Evolutionary conservation across 2,888 invertebrate genomes (phyloP).

Genomic region (Pachymerium ferrugineum): DNA sequence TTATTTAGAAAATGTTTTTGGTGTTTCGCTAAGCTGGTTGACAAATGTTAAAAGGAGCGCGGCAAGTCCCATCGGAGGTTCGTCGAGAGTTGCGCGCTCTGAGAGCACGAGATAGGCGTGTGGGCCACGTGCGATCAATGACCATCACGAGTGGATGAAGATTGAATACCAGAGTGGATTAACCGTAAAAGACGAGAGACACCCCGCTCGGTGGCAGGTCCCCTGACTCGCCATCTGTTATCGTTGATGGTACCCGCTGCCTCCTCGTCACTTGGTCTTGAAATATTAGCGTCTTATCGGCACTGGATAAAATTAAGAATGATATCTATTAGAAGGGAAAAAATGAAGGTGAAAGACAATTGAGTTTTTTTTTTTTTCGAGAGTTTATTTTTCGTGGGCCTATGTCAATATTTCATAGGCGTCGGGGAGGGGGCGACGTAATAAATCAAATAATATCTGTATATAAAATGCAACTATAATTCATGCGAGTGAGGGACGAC

Average conservation of each 20-base stretch:
- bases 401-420: not conserved
- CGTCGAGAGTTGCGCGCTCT: not conserved
- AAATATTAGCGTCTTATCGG: not conserved
- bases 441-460: constrained; percentile 32
- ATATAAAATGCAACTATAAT: constrained; percentile 31
- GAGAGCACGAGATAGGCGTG: not conserved
- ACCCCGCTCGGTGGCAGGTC: not conserved
- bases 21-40: not conserved
- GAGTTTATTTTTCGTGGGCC: not conserved
- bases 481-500: constrained; percentile 23
- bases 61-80: not conserved
- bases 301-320: constrained; percentile 2
- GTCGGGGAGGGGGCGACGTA: constrained; percentile 11
- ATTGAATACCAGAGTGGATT: constrained; percentile 13
- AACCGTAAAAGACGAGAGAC: constrained; percentile 13
- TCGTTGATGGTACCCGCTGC: constrained; percentile 6
- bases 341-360: no score
- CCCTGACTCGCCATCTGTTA: constrained; percentile 4
- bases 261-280: not conserved
- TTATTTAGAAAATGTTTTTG: no score
- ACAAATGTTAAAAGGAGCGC: not conserved
- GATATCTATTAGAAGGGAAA: not conserved
- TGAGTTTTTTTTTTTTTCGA: not conserved
- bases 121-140: constrained; percentile 8
- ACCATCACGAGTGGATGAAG: constrained; percentile 13